Percentiles rank a stretch among this genome's conserved stretches.
These are phyloP conservation scores for Capromys pilorides DNA, from an alignment of 2,797 vertebrate genomes.

Conservation along the genomic window DNA sequence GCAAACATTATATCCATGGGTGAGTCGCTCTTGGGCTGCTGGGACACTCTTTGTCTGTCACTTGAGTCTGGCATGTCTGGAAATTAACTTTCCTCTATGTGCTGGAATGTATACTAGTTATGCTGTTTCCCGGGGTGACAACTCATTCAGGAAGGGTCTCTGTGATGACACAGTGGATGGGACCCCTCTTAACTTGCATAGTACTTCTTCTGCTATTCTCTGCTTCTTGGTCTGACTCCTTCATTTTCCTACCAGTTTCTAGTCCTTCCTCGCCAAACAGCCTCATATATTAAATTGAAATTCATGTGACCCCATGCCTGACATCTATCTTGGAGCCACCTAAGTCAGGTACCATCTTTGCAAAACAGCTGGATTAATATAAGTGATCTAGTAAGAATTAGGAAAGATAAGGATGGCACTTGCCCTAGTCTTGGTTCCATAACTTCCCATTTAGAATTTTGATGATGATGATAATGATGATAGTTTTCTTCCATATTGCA, in stretches of 20 bases:
- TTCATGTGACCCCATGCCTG: not conserved
- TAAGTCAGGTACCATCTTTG: not conserved
- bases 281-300: not conserved
- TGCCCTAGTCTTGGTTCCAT: not conserved
- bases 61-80: not conserved
- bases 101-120: not conserved
- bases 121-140: not conserved
- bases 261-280: not conserved
- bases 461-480: not conserved
- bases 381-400: not conserved
- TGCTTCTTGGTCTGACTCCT: not conserved
- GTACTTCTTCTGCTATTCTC: not conserved
- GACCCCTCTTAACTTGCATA: not conserved
- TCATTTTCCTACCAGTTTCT: not conserved
- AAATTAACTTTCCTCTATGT: not conserved
- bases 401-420: not conserved
- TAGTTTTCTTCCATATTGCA: not conserved
- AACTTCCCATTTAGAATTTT: slow-evolving; percentile 8
- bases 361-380: not conserved
- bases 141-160: not conserved
- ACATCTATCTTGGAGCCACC: not conserved
- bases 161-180: not conserved
- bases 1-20: not conserved
- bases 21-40: not conserved
- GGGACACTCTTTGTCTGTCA: not conserved